Base-by-base conservation (phyloP, 2,797 vertebrate genomes). In the Sebastes alutus region DNA sequence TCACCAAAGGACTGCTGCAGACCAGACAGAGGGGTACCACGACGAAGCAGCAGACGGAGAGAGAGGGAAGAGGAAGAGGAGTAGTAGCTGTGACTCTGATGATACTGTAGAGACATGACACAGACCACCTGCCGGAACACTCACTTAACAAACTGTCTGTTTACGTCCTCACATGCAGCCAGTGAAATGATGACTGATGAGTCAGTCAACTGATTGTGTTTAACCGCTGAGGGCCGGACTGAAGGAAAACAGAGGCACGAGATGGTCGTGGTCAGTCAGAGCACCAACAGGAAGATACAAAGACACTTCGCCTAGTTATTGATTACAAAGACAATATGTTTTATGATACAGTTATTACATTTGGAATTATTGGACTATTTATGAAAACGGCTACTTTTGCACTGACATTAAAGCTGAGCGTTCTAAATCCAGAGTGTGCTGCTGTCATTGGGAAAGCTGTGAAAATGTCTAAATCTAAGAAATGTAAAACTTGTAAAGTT, bases 31-130 rank as follows among this genome's bases (percentile, higher is more conserved):
- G 1, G 69, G 56, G 1, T 78, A 72, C 72, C 65, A 77, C 1
- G 68, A 85, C 1, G 2, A 2, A n/a, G 5, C 27, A 38, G 54
- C 7, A 14, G 82, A 72, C 2, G 38, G 27, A 73, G 76, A 84
- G n/a, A 32, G 23, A 2, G 3, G 7, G 20, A 91, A 87, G 68
- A 88, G 84, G 66, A 92, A 71, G 70, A 91, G 82, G 69, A 84
- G 65, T 1, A 35, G 72, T 2, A 75, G 77, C 64, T 59, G 65
- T 66, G 67, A 89, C 54, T 62, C 67, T 78, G 70, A 1, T 63
- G 81, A 65, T 30, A 42, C 54, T 10, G 38, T 1, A 32, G 56
- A 84, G 59, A 84, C 77, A 5, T 87, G 62, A 87, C 62, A 58
- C 6, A 25, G 32, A 67, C 9, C 4, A 6, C 3, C 6, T 38